Evolutionary conservation across 2,888 invertebrate genomes (phyloP).

Genomic region (Villa cingulata): DNA sequence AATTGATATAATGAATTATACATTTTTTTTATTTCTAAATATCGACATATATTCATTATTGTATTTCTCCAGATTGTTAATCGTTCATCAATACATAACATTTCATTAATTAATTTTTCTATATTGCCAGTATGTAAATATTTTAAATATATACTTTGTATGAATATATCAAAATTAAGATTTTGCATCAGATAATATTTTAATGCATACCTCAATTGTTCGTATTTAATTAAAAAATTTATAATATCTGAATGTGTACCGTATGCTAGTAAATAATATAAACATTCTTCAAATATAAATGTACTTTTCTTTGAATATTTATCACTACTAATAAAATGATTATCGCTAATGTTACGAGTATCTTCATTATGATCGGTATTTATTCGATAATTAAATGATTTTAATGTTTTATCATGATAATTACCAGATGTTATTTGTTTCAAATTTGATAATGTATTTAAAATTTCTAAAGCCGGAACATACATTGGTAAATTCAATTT

Average conservation of each 20-base stretch:
- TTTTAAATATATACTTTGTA: conserved; percentile 55
- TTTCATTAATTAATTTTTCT: conserved; percentile 45
- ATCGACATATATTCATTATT: conserved; percentile 54
- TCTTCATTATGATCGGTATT: conserved; percentile 19
- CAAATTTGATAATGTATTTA: conserved; percentile 44
- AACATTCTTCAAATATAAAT: conserved; percentile 59
- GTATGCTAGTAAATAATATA: conserved; percentile 68
- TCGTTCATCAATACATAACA: conserved; percentile 52
- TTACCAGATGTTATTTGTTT: conserved; percentile 44
- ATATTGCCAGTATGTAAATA: conserved; percentile 52
- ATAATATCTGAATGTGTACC: conserved; percentile 62
- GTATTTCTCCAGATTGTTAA: conserved; percentile 56
- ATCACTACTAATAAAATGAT: conserved; percentile 8
- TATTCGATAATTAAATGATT: conserved; percentile 1
- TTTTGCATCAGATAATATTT: conserved; percentile 54
- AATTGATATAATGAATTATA: conserved; percentile 60
- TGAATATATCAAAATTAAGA: conserved; percentile 52
- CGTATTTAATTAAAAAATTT: conserved; percentile 61
- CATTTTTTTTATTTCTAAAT: conserved; percentile 52
- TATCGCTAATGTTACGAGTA: not conserved
- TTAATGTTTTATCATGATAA: conserved; percentile 25
- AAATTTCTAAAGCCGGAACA: conserved; percentile 46
- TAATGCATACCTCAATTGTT: conserved; percentile 53
- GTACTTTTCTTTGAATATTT: conserved; percentile 23
- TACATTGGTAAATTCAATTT: conserved; percentile 40